These are phyloP conservation scores for Pterois miles DNA, from an alignment of 2,797 vertebrate species.

Conservation along the genomic window DNA sequence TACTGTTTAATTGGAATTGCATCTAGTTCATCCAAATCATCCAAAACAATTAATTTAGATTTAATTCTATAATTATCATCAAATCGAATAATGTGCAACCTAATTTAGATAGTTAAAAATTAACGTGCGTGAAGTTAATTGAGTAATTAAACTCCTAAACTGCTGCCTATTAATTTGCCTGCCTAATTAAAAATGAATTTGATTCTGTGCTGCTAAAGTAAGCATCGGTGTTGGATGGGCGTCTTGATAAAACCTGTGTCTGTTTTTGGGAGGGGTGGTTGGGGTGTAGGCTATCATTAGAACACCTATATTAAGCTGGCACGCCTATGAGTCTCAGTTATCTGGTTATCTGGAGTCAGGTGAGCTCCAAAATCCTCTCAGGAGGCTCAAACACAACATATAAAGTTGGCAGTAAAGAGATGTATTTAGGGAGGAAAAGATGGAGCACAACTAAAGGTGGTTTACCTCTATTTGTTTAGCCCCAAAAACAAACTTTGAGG, in stretches of 20 bases:
- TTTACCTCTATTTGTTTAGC: background rate
- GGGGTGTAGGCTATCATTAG: conserved; percentile 19
- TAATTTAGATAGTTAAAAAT: conserved; percentile 99
- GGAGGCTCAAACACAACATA: conserved; percentile 36
- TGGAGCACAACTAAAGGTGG: background rate
- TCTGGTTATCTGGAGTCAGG: conserved; percentile 67
- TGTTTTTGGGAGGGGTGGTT: conserved; percentile 70
- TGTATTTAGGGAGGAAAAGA: background rate
- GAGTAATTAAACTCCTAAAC: conserved; percentile 99
- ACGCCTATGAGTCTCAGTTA: conserved; percentile 40
- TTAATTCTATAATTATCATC: conserved; percentile 99
- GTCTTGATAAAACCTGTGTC: conserved; percentile 91
- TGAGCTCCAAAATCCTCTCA: conserved; percentile 53
- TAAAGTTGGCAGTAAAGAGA: conserved; percentile 31
- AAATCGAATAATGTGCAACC: conserved; percentile 99
- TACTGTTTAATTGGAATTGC: conserved; percentile 96
- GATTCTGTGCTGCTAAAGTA: conserved; percentile 99
- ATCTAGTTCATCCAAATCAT: conserved; percentile 98
- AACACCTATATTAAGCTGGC: conserved; percentile 54
- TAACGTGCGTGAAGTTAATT: conserved; percentile 99
- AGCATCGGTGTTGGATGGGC: conserved; percentile 96
- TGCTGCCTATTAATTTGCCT: conserved; percentile 99
- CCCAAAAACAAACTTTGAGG: conserved; percentile 13
- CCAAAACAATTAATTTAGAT: conserved; percentile 99
- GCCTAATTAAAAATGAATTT: conserved; percentile 99